Evolutionary conservation across 2,797 vertebrate species (phyloP).

Genomic region (Malacoctenus gilli): DNA sequence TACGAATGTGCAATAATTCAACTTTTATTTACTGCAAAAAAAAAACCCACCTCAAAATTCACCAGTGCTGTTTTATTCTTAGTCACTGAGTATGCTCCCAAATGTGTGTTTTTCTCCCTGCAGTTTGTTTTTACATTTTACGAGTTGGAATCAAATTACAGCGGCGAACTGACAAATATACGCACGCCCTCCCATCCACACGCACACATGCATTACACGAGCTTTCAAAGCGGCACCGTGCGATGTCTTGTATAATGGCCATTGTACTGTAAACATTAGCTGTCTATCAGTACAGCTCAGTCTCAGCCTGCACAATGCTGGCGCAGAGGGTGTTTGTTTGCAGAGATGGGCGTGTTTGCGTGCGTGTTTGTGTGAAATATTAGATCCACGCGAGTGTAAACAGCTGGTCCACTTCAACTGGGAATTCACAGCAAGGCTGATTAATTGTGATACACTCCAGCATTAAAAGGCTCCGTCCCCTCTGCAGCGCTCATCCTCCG

Average conservation of each 20-base stretch:
- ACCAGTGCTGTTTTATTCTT: constrained; percentile 5
- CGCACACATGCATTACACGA: constrained; percentile 9
- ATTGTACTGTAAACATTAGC: constrained; percentile 49
- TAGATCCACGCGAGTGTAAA: constrained; percentile 54
- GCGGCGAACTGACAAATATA: constrained; percentile 20
- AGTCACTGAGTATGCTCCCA: neutral
- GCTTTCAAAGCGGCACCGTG: constrained; percentile 9
- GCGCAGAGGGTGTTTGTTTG: constrained; percentile 44
- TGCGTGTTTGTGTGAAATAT: constrained; percentile 30
- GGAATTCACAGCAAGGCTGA: constrained; percentile 50
- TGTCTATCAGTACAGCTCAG: constrained; percentile 54
- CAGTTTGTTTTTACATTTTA: neutral
- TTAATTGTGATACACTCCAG: constrained; percentile 54
- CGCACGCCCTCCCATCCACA: constrained; percentile 6
- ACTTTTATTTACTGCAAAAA: constrained; percentile 19
- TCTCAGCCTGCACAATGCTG: constrained; percentile 29
- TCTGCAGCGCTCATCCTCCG: constrained; percentile 2
- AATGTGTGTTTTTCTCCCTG: constrained; percentile 1
- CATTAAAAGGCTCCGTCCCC: constrained; percentile 14
- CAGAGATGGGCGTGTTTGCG: constrained; percentile 12
- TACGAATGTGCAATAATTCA: neutral
- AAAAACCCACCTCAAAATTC: constrained; percentile 16
- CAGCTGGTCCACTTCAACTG: constrained; percentile 60
- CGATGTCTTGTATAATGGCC: constrained; percentile 25
- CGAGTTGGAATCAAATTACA: constrained; percentile 36